Conservation (phyloP, 2,113 vertebrate species). For the Sphaerodactylus townsendi region DNA sequence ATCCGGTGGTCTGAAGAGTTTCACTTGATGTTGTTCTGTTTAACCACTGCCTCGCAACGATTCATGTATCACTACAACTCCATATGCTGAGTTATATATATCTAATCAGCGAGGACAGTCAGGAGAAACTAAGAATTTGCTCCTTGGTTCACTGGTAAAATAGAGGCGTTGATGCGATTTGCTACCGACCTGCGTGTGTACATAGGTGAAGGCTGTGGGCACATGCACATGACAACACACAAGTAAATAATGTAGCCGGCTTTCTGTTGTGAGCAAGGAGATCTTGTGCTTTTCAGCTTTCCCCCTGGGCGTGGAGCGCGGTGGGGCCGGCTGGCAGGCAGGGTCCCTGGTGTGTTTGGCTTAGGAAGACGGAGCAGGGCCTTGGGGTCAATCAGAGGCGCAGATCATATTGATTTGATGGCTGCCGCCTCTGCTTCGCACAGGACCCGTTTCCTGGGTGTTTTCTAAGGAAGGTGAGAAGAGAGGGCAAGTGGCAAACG, state of each 20-base stretch:
- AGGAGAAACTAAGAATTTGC: conserved; percentile 57
- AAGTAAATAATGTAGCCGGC: conserved; percentile 3
- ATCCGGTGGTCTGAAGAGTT: conserved; percentile 52
- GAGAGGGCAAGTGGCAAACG: conserved; percentile 53
- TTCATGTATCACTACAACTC: background rate
- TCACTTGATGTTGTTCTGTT: conserved; percentile 62
- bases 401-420: conserved; percentile 17
- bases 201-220: conserved; percentile 22
- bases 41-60: background rate
- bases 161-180: conserved; percentile 29
- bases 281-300: background rate
- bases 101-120: conserved; percentile 41
- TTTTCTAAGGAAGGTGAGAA: conserved; percentile 53
- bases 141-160: conserved; percentile 33
- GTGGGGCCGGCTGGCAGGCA: background rate
- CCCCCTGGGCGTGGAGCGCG: rapidly evolving
- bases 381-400: conserved; percentile 52
- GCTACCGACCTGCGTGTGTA: conserved; percentile 19
- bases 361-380: conserved; percentile 34
- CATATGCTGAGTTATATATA: background rate
- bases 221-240: background rate
- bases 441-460: conserved; percentile 12
- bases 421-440: conserved; percentile 27
- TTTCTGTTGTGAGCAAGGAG: background rate
- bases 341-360: background rate